A percentile compares a stretch with the other conserved stretches of the same genome.
Conservation (phyloP, 2,888 invertebrate genomes). For the Sminthurinus aureus region DNA sequence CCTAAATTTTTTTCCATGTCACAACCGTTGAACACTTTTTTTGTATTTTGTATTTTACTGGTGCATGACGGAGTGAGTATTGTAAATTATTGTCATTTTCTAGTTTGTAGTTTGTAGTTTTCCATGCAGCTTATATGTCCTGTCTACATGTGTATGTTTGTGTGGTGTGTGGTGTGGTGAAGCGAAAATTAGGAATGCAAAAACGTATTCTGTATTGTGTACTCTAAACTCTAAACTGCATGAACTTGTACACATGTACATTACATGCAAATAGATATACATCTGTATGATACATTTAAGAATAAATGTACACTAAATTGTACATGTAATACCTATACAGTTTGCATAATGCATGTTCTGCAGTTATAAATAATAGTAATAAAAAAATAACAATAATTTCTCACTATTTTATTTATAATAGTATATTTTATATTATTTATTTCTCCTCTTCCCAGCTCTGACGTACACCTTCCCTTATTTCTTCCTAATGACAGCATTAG, state of each 20-base stretch:
- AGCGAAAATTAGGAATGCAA: neutral
- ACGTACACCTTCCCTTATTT: neutral
- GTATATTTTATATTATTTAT: neutral
- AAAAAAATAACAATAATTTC: neutral
- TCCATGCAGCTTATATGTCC: too few relatives aligned
- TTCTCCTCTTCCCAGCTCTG: neutral
- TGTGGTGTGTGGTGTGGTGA: conserved; percentile 4
- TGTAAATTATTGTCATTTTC: neutral
- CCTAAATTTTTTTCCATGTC: conserved; percentile 11
- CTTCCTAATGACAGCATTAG: neutral
- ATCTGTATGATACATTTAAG: too few relatives aligned
- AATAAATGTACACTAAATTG: too few relatives aligned
- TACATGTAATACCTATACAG: neutral
- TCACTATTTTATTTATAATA: neutral
- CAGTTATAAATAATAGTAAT: neutral
- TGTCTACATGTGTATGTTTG: neutral
- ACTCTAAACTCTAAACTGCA: too few relatives aligned
- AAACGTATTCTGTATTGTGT: neutral
- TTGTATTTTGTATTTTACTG: neutral
- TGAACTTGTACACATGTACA: too few relatives aligned
- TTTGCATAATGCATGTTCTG: neutral
- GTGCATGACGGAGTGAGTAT: neutral
- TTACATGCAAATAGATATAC: too few relatives aligned
- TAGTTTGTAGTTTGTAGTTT: too few relatives aligned
- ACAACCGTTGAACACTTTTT: conserved; percentile 7